Base-by-base conservation (phyloP, 2,797 vertebrate species). In the Neomorphus geoffroyi region DNA sequence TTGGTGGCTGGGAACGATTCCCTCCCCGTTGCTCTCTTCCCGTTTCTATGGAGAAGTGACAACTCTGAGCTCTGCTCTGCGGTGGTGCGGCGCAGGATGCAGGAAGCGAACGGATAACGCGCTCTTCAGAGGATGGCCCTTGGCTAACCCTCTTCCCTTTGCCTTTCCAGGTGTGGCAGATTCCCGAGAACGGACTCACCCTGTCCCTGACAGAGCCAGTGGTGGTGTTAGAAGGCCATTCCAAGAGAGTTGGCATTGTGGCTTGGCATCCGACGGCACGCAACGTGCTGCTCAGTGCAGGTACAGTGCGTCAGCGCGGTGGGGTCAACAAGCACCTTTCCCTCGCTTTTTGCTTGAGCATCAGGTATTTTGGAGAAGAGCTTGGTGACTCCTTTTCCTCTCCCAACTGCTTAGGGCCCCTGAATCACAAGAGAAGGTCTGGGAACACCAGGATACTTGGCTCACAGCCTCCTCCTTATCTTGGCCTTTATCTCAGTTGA, bases 211-310 rank as follows among this genome's bases (percentile, higher is more conserved):
- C 99, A 1, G 99, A 99, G 80, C 99, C 99, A 0, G 99, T 99
- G 88, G 99, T 99, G 48, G 98, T 98, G 50, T 94, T 99, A 94
- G 99, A 99, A 96, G 99, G 99, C 51, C 99, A 99, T 96, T 99
- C 99, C 62, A 99, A 99, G 97, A 97, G 99, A 15, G 99, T 99
- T 2, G 99, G 99, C 96, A 99, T 99, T 18, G 98, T 99, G 87
- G 98, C 99, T 75, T 99, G 99, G 99, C 99, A 99, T 56, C 99
- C 99, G 0, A 99, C 99, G 0, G 99, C 99, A 6, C 99, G 99
- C 92, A 99, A 99, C 2, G 98, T 99, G 86, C 98, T 99, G 77
- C 98, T 99, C 30, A 99, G 99, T 13, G 99, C 99, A 96, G 99
- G 99, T 99, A 97, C 4, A 18, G 53, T 6, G 62, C 3, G 0